Percentiles rank a stretch among this genome's conserved stretches.
These are phyloP conservation scores for Columba janthina DNA, from an alignment of 2,113 vertebrate genomes.

Conservation along the genomic window DNA sequence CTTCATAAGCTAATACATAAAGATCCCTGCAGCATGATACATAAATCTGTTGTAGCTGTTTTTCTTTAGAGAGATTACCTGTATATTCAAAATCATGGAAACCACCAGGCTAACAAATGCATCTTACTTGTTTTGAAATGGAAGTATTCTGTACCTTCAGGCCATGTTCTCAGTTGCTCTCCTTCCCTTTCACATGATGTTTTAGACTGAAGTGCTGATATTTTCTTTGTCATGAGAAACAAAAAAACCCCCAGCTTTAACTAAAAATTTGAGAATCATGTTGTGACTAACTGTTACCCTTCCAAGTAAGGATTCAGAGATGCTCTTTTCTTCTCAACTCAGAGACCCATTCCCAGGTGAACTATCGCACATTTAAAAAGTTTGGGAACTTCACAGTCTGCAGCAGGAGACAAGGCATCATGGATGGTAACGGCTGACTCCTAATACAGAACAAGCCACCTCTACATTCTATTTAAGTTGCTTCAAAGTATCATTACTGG, in stretches of 20 bases:
- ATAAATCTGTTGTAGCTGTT: not conserved
- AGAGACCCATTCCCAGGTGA: not conserved
- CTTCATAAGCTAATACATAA: not conserved
- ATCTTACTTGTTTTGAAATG: not conserved
- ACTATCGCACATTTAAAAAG: not conserved
- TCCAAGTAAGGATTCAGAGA: not conserved
- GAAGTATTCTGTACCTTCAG: not conserved
- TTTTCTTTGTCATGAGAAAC: not conserved
- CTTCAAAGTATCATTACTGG: not conserved
- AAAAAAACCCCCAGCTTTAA: not conserved
- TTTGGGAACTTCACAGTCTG: not conserved
- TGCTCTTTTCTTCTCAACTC: not conserved
- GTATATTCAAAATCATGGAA: not conserved
- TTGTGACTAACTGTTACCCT: not conserved
- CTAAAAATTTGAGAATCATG: not conserved
- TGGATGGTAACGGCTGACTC: not conserved
- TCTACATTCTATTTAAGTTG: not conserved
- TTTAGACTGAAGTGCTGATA: not conserved
- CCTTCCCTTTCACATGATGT: not conserved
- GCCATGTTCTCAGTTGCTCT: not conserved
- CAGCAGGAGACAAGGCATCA: not conserved
- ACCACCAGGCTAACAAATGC: not conserved
- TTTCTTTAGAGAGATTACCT: not conserved
- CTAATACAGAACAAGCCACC: not conserved
- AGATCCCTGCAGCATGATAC: not conserved